These are phyloP conservation scores for Zosterops lateralis DNA, from an alignment of 2,113 vertebrate genomes.

Conservation along the genomic window DNA sequence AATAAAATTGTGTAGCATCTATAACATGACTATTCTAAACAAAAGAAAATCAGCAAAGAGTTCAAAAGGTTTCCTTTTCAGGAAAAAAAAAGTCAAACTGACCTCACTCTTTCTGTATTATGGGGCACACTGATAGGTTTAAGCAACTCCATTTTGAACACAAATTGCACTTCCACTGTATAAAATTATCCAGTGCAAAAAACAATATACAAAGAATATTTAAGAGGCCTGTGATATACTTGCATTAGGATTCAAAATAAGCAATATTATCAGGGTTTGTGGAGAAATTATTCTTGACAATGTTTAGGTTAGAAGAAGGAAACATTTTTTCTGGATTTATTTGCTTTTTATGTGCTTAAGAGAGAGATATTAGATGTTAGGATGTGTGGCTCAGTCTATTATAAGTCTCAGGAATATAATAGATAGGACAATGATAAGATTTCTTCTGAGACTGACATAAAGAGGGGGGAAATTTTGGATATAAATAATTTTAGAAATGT, in stretches of 20 bases:
- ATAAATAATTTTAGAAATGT: not conserved
- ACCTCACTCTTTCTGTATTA: not conserved
- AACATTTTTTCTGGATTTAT: not conserved
- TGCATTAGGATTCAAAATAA: not conserved
- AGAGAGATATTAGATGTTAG: not conserved
- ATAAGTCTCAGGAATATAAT: not conserved
- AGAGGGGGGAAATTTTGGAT: not conserved
- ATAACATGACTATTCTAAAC: not conserved
- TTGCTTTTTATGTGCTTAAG: not conserved
- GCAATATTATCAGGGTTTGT: not conserved
- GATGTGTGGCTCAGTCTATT: not conserved
- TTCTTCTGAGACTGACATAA: not conserved
- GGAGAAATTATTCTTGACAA: not conserved
- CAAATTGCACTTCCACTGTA: not conserved
- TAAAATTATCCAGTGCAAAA: not conserved
- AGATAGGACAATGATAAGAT: not conserved
- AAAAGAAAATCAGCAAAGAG: not conserved
- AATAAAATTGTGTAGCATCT: not conserved
- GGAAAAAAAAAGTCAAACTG: not conserved
- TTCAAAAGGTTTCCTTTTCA: not conserved
- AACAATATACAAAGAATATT: not conserved
- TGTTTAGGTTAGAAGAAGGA: not conserved
- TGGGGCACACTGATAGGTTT: accelerated
- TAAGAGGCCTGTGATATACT: not conserved
- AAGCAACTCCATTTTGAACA: not conserved